Evolutionary conservation across 2,888 invertebrate genomes (phyloP).

Genomic region (Drosophila quasianomalipes): DNA sequence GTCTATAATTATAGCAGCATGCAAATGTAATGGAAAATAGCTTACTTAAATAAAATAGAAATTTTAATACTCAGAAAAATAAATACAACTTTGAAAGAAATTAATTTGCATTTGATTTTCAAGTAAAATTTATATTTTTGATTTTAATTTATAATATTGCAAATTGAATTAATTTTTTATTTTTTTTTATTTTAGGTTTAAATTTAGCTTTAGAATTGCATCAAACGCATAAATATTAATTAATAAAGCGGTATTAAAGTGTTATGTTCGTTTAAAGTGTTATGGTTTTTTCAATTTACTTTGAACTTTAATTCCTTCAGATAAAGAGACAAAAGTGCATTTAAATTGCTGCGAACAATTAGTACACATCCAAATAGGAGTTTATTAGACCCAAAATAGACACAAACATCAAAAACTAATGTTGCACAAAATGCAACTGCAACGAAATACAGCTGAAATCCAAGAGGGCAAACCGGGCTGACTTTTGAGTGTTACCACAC

Average conservation of each 20-base stretch:
- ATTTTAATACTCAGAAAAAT: not conserved
- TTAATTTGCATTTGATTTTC: not conserved
- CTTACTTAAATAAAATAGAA: not conserved
- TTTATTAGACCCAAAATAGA: slow-evolving; percentile 63
- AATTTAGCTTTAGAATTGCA: not conserved
- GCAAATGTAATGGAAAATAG: not conserved
- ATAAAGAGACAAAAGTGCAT: not conserved
- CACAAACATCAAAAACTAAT: slow-evolving; percentile 32
- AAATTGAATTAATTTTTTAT: not conserved
- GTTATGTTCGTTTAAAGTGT: not conserved
- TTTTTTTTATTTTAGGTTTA: not conserved
- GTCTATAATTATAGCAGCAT: not conserved
- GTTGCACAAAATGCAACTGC: slow-evolving; percentile 30
- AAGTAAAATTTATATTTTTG: not conserved
- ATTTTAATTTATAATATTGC: not conserved
- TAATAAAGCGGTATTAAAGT: not conserved
- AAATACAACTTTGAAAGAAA: not conserved
- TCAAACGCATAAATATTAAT: not conserved
- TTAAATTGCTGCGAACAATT: not conserved
- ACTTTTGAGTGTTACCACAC: slow-evolving; percentile 58
- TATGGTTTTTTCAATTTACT: not conserved
- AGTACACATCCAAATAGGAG: slow-evolving; percentile 73
- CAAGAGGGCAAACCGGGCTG: slow-evolving; percentile 66
- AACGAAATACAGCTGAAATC: slow-evolving; percentile 56
- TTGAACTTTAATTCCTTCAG: not conserved